Evolutionary conservation across 2,888 invertebrate genomes (phyloP).

Genomic region (Dryobota labecula): DNA sequence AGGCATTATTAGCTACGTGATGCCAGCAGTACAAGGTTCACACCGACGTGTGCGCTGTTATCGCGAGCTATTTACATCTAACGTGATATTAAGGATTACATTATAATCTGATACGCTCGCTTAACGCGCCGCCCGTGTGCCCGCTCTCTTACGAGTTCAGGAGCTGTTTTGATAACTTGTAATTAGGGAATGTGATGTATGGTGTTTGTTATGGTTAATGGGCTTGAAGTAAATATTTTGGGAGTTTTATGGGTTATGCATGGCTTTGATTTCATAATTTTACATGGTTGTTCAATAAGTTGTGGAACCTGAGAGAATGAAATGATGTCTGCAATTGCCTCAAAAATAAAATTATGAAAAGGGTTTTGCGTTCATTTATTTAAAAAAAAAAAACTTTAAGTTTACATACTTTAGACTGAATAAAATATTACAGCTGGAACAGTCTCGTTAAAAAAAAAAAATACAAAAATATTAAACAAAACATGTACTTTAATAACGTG

Average conservation of each 20-base stretch:
- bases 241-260: constrained; percentile 10
- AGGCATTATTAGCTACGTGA: constrained; percentile 76
- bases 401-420: neutral
- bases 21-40: constrained; percentile 63
- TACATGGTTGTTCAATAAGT: neutral
- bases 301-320: neutral
- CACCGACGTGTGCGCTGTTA: constrained; percentile 68
- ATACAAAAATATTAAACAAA: constrained; percentile 21
- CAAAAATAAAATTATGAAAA: neutral
- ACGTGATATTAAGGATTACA: constrained; percentile 79
- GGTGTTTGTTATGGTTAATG: constrained; percentile 45
- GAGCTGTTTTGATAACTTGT: constrained; percentile 61
- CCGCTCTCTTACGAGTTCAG: constrained; percentile 59
- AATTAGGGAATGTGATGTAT: constrained; percentile 59
- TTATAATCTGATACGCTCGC: constrained; percentile 76
- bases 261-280: constrained; percentile 13
- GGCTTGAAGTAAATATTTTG: constrained; percentile 15
- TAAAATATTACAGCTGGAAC: neutral
- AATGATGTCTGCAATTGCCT: neutral
- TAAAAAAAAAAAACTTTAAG: neutral
- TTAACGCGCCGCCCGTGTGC: constrained; percentile 66
- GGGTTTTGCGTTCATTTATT: neutral
- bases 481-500: constrained; percentile 40
- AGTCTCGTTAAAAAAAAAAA: constrained; percentile 20
- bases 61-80: constrained; percentile 74